phyloP scores from a whole-genome alignment of 2,888 invertebrate species.

The Xanthorhoe designata region DNA sequence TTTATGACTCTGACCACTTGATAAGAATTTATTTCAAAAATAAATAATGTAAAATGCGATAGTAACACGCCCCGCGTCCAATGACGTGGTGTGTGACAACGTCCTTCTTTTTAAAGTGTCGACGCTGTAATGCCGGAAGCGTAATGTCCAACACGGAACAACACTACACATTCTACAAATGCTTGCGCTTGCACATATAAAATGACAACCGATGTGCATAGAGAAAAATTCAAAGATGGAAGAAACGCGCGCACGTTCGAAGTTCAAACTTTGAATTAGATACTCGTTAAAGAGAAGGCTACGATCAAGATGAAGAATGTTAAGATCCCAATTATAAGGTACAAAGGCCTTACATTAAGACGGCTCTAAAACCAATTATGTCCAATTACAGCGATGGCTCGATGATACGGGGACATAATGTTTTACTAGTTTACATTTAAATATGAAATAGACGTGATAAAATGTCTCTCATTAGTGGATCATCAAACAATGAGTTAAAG shows the following conservation, averaged over 20 bases:
- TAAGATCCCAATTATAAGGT: conserved; percentile 38
- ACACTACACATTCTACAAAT: conserved; percentile 54
- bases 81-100: conserved; percentile 28
- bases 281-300: background rate
- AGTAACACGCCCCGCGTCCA: conserved; percentile 25
- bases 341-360: conserved; percentile 51
- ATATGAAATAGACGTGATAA: conserved; percentile 59
- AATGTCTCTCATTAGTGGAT: conserved; percentile 66
- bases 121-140: conserved; percentile 55
- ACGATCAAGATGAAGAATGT: conserved; percentile 8
- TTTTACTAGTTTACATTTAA: conserved; percentile 54
- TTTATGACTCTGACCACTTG: conserved; percentile 42
- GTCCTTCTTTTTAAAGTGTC: conserved; percentile 53
- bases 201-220: conserved; percentile 38
- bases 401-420: conserved; percentile 51
- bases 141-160: conserved; percentile 59
- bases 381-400: conserved; percentile 58
- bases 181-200: conserved; percentile 49
- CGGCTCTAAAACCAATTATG: conserved; percentile 57
- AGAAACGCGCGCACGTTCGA: background rate
- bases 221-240: conserved; percentile 16
- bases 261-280: background rate
- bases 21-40: conserved; percentile 43
- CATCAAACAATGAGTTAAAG: conserved; percentile 37
- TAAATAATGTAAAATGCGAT: conserved; percentile 38